Conservation (phyloP, 2,888 invertebrate genomes). For the Drosophila borborema region DNA sequence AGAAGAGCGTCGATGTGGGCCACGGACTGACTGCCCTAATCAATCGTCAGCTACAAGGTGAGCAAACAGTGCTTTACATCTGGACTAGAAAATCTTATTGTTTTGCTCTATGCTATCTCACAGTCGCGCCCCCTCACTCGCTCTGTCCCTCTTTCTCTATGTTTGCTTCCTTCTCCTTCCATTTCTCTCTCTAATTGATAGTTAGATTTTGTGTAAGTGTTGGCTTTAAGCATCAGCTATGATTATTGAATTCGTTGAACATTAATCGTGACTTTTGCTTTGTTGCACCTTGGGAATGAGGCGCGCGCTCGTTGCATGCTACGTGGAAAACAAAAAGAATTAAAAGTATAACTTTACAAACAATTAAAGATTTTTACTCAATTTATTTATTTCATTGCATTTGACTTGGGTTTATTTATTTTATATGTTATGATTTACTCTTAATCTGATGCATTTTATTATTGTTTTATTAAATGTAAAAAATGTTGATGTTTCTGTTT, state of each 20-base stretch:
- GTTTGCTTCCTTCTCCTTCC: not conserved
- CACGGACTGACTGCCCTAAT: slow-evolving; percentile 92
- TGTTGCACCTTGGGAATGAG: slow-evolving; percentile 39
- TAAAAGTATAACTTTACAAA: slow-evolving; percentile 6
- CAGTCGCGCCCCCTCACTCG: not conserved
- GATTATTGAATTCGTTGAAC: not conserved
- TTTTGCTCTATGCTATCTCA: not conserved
- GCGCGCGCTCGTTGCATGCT: slow-evolving; percentile 43
- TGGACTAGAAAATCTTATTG: not conserved
- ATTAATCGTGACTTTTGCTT: slow-evolving; percentile 25
- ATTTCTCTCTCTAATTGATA: slow-evolving; percentile 2
- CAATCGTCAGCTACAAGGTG: slow-evolving; percentile 92
- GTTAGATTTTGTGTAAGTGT: slow-evolving; percentile 11
- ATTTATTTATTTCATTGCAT: not conserved
- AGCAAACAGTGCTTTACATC: slow-evolving; percentile 32
- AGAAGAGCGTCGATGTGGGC: slow-evolving; percentile 88
- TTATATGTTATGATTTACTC: slow-evolving; percentile 4
- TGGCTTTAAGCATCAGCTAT: not conserved
- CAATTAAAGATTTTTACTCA: not conserved
- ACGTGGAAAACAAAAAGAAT: not conserved
- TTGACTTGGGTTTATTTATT: not conserved
- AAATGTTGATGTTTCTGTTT: slow-evolving; percentile 58
- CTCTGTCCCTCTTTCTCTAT: not conserved
- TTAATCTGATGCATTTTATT: slow-evolving; percentile 8
- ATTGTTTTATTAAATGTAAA: slow-evolving; percentile 32